These are phyloP conservation scores for Zaprionus camerounensis DNA, from an alignment of 1,140 invertebrate genomes.

Conservation along the genomic window DNA sequence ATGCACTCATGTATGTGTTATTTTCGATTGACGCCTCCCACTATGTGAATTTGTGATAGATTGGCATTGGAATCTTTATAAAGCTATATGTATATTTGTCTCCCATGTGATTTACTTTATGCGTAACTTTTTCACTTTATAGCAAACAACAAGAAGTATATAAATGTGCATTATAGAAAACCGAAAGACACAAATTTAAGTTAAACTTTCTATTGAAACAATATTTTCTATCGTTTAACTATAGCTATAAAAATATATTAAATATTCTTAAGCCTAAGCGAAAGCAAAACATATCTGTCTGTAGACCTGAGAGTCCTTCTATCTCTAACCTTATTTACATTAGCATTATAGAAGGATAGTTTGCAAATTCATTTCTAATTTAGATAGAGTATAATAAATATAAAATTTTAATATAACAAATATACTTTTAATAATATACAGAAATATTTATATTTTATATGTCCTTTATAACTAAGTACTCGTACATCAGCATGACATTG, in stretches of 20 bases:
- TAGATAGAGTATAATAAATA: background rate
- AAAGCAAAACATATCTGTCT: constrained; percentile 69
- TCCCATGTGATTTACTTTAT: constrained; percentile 77
- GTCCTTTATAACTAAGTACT: constrained; percentile 4
- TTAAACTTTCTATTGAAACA: constrained; percentile 23
- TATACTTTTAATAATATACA: background rate
- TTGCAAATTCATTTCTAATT: background rate
- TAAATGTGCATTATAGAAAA: constrained; percentile 19
- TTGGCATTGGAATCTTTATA: constrained; percentile 70
- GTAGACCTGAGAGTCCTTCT: constrained; percentile 59
- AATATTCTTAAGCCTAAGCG: constrained; percentile 45
- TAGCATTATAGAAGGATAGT: background rate
- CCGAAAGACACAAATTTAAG: constrained; percentile 23
- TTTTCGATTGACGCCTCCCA: constrained; percentile 46
- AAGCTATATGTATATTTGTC: constrained; percentile 55
- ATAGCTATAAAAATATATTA: background rate
- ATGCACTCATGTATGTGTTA: constrained; percentile 34
- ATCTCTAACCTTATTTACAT: constrained; percentile 31
- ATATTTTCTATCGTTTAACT: constrained; percentile 44
- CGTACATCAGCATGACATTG: background rate
- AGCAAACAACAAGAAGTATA: constrained; percentile 7
- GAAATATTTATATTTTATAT: constrained; percentile 2
- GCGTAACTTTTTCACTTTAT: constrained; percentile 41
- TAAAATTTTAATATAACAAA: background rate
- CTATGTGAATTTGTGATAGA: constrained; percentile 80